Evolutionary conservation across 2,113 vertebrate species (phyloP).

Genomic region (Phalacrocorax pelagicus): DNA sequence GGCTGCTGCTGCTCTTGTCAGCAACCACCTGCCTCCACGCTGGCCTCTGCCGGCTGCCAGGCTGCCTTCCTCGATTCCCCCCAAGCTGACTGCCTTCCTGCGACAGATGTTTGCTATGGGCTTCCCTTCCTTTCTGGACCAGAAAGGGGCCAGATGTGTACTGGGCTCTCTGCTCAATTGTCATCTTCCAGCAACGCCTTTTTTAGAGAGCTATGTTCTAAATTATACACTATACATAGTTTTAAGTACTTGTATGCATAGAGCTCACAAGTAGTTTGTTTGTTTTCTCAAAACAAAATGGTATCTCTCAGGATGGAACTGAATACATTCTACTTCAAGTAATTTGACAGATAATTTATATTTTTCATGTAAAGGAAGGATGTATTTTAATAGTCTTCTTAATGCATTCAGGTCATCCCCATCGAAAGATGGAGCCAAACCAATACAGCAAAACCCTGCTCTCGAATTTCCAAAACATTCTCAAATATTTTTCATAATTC

Average conservation of each 20-base stretch:
- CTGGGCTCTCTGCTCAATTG: background rate
- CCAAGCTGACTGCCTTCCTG: background rate
- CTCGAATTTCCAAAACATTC: background rate
- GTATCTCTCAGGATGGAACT: background rate
- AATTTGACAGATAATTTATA: background rate
- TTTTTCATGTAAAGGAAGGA: background rate
- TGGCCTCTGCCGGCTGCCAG: background rate
- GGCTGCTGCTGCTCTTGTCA: background rate
- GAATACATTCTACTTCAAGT: background rate
- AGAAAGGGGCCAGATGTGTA: background rate
- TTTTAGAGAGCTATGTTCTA: background rate
- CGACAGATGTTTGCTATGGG: background rate
- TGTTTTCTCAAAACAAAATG: background rate
- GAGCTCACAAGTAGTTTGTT: background rate
- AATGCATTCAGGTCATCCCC: background rate
- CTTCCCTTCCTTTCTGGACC: background rate
- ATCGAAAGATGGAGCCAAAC: background rate
- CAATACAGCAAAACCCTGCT: background rate
- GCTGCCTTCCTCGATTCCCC: background rate
- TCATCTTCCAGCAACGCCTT: background rate
- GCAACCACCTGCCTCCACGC: background rate
- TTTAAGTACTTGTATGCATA: background rate
- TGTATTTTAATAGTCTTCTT: background rate
- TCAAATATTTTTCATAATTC: background rate
- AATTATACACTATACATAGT: background rate